Conservation (phyloP, 2,797 vertebrate species). For the Pelochelys cantorii region DNA sequence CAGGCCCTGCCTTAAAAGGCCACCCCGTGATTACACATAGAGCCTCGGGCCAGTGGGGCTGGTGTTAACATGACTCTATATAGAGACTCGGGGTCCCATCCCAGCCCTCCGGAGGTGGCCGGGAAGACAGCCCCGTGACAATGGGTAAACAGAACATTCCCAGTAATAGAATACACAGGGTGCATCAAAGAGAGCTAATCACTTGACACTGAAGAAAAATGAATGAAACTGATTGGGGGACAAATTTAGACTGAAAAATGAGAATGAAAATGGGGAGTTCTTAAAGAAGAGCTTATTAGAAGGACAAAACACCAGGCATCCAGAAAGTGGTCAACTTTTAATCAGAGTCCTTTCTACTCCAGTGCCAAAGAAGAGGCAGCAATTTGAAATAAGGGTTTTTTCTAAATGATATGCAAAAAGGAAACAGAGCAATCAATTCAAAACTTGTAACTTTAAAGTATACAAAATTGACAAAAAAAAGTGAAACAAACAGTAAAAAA, state of each 20-base stretch:
- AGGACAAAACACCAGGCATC: background rate
- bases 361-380: background rate
- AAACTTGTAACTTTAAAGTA: background rate
- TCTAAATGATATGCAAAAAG: background rate
- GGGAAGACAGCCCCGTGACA: no score
- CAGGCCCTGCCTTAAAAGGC: no score
- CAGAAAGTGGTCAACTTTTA: background rate
- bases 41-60: no score
- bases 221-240: background rate
- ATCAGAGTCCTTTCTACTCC: background rate
- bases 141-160: background rate
- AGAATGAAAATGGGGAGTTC: background rate
- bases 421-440: background rate
- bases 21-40: no score
- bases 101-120: no score
- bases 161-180: no score
- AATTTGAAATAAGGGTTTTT: background rate
- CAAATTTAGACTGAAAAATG: background rate
- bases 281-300: background rate
- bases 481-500: no score
- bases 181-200: no score
- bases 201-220: no score
- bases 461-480: background rate
- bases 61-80: no score
- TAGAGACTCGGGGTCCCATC: no score